phyloP scores from a whole-genome alignment of 2,113 vertebrate species.

The Camarhynchus parvulus region DNA sequence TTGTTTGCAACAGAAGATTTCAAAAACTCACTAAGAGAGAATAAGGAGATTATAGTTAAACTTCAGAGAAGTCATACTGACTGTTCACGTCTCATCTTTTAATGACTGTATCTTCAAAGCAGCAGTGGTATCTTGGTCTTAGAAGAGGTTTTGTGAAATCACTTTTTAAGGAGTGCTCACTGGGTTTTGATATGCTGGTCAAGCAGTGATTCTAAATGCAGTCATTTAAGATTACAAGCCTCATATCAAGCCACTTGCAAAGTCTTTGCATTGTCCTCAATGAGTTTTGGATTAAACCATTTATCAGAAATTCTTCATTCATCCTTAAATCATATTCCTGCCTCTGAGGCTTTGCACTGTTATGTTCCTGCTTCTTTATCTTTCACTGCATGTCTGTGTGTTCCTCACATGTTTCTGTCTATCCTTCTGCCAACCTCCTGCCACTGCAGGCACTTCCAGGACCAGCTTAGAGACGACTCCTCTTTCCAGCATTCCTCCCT shows the following conservation, averaged over 20 bases:
- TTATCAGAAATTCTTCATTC: background rate
- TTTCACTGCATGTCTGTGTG: background rate
- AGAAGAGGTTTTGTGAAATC: background rate
- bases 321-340: background rate
- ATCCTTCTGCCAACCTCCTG: background rate
- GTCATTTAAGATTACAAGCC: background rate
- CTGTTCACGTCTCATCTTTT: slow-evolving; percentile 32
- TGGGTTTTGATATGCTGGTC: background rate
- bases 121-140: background rate
- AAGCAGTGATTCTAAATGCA: background rate
- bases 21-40: background rate
- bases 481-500: background rate
- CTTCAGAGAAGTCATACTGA: slow-evolving; percentile 1
- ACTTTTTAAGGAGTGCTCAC: background rate
- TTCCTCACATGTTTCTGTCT: background rate
- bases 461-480: background rate
- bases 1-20: background rate
- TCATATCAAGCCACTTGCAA: background rate
- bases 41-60: slow-evolving; percentile 49
- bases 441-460: background rate
- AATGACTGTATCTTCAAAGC: slow-evolving; percentile 59
- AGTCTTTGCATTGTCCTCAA: background rate
- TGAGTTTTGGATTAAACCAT: background rate
- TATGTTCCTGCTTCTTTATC: background rate
- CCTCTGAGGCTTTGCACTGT: background rate